phyloP scores from a whole-genome alignment of 1,140 invertebrate species.

The Trypoxylus dichotomus region DNA sequence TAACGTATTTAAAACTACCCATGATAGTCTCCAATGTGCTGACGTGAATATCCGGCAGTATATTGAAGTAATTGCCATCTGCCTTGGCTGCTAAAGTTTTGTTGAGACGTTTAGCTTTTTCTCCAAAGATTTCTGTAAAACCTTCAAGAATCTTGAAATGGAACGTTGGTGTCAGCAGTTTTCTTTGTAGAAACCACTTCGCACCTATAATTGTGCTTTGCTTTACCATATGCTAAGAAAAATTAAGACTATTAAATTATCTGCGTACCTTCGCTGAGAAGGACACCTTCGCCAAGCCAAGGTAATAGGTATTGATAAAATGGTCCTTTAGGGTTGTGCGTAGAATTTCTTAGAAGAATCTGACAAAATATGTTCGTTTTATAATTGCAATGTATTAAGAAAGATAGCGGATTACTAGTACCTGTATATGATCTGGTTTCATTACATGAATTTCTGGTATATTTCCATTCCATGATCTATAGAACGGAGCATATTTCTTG shows the following conservation, averaged over 20 bases:
- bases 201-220: neutral
- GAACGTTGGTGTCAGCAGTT: slow-evolving; percentile 86
- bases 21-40: neutral
- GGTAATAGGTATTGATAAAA: slow-evolving; percentile 60
- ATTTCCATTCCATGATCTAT: slow-evolving; percentile 9
- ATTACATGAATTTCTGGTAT: slow-evolving; percentile 24
- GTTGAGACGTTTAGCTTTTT: slow-evolving; percentile 70
- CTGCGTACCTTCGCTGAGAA: slow-evolving; percentile 52
- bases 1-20: neutral
- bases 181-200: slow-evolving; percentile 79
- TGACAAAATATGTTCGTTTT: slow-evolving; percentile 31
- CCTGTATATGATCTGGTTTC: slow-evolving; percentile 24
- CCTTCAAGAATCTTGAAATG: slow-evolving; percentile 87
- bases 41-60: slow-evolving; percentile 61
- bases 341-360: slow-evolving; percentile 59
- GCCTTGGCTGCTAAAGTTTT: slow-evolving; percentile 63
- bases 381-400: neutral
- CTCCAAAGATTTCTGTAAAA: slow-evolving; percentile 80
- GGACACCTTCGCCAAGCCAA: slow-evolving; percentile 58
- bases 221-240: neutral
- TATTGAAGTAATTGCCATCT: slow-evolving; percentile 66
- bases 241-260: neutral
- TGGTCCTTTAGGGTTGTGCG: slow-evolving; percentile 60
- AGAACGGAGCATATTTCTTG: slow-evolving; percentile 4
- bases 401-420: neutral